phyloP scores from a whole-genome alignment of 2,113 vertebrate genomes.

The Dryoscopus gambensis region DNA sequence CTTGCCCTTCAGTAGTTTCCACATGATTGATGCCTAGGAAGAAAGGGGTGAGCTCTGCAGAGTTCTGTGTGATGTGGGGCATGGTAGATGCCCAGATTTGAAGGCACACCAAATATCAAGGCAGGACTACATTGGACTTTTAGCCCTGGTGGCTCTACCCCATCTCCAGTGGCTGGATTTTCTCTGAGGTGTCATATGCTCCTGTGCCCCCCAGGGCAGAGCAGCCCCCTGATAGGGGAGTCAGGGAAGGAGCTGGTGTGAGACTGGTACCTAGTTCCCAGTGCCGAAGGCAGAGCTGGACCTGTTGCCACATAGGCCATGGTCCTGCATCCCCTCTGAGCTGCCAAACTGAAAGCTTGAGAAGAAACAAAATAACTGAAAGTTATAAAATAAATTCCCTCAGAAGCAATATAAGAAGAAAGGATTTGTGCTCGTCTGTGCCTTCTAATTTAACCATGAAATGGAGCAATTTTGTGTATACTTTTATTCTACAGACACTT shows the following conservation, averaged over 20 bases:
- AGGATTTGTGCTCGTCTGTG: background rate
- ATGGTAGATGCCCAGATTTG: background rate
- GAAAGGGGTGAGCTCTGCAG: background rate
- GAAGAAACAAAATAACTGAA: background rate
- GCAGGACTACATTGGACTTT: fast-evolving
- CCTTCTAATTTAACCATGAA: background rate
- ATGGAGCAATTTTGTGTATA: background rate
- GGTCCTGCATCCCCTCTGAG: background rate
- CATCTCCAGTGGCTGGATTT: fast-evolving
- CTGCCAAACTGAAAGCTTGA: background rate
- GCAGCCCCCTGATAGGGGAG: background rate
- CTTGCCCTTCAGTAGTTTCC: background rate
- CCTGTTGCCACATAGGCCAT: fast-evolving
- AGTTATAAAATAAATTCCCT: background rate
- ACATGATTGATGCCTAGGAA: background rate
- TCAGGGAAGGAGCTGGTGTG: fast-evolving
- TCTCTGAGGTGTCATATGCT: background rate
- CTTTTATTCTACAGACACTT: background rate
- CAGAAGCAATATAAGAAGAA: background rate
- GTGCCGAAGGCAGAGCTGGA: fast-evolving
- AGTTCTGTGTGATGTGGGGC: background rate
- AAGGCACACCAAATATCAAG: background rate
- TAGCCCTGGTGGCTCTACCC: background rate
- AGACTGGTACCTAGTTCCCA: background rate
- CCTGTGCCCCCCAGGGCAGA: background rate